Percentiles rank a stretch among this genome's conserved stretches.
phyloP scores from a whole-genome alignment of 2,888 invertebrate genomes.

The Catocala nupta region DNA sequence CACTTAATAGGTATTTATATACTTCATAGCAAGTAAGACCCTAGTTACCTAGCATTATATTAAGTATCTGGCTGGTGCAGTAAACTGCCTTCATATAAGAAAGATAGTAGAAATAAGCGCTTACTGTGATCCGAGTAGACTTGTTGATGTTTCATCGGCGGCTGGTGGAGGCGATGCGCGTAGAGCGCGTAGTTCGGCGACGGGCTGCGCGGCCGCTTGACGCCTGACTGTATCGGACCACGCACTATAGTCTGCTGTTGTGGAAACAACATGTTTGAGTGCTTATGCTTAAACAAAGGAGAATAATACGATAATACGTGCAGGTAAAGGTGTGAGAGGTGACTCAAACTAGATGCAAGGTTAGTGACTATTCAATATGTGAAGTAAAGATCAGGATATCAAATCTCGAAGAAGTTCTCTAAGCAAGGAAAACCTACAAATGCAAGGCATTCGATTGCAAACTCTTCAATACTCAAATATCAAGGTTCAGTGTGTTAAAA shows the following conservation, averaged over 20 bases:
- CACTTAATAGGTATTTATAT: too few relatives aligned
- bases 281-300: constrained; percentile 60
- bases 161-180: constrained; percentile 77
- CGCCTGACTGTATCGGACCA: constrained; percentile 76
- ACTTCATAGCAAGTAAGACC: too few relatives aligned
- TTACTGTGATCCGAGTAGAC: constrained; percentile 89
- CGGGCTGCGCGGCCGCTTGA: constrained; percentile 87
- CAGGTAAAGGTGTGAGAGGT: constrained; percentile 30
- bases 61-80: too few relatives aligned
- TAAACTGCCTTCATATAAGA: too few relatives aligned
- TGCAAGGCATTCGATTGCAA: too few relatives aligned
- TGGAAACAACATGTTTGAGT: constrained; percentile 70
- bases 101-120: constrained; percentile 34
- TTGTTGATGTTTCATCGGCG: constrained; percentile 79
- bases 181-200: constrained; percentile 86
- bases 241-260: constrained; percentile 77
- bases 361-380: too few relatives aligned
- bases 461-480: too few relatives aligned
- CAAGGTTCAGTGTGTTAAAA: too few relatives aligned
- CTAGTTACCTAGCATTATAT: too few relatives aligned
- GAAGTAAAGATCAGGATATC: too few relatives aligned
- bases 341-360: not conserved
- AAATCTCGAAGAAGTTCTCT: too few relatives aligned
- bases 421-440: too few relatives aligned
- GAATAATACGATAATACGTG: constrained; percentile 51